Conservation (phyloP, 2,113 vertebrate genomes). For the Sorex fumeus region DNA sequence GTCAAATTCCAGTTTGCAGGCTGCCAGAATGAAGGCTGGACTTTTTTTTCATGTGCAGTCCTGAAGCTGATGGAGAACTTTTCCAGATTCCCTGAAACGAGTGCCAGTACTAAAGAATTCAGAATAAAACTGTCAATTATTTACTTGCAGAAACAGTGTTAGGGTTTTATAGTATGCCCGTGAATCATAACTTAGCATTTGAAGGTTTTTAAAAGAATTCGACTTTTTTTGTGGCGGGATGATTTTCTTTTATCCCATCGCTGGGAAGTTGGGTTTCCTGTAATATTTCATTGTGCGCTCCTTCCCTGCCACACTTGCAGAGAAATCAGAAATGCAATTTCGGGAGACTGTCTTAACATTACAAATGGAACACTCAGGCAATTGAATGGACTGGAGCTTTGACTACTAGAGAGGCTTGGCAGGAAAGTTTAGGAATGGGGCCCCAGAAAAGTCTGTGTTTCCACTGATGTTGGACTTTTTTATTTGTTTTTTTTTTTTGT, state of each 20-base stretch:
- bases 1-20: slow-evolving; percentile 68
- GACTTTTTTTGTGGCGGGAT: slow-evolving; percentile 72
- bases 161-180: slow-evolving; percentile 80
- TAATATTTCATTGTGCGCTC: slow-evolving; percentile 69
- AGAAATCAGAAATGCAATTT: slow-evolving; percentile 77
- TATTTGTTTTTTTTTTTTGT: too few relatives aligned
- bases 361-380: slow-evolving; percentile 36
- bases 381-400: slow-evolving; percentile 12
- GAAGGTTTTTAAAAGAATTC: slow-evolving; percentile 75
- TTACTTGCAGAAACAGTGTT: slow-evolving; percentile 80
- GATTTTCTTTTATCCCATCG: slow-evolving; percentile 65
- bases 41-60: slow-evolving; percentile 73
- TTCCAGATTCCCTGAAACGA: slow-evolving; percentile 85
- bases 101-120: slow-evolving; percentile 82
- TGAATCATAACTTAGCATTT: slow-evolving; percentile 76
- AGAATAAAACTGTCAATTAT: slow-evolving; percentile 83
- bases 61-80: slow-evolving; percentile 78
- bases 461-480: background rate
- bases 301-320: slow-evolving; percentile 51
- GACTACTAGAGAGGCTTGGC: background rate
- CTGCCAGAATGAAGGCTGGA: slow-evolving; percentile 80
- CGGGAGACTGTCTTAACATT: slow-evolving; percentile 69
- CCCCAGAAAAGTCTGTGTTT: background rate
- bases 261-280: slow-evolving; percentile 74
- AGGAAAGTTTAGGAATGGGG: background rate